Conservation (phyloP, 2,113 vertebrate species). For the Gobio gobio region DNA sequence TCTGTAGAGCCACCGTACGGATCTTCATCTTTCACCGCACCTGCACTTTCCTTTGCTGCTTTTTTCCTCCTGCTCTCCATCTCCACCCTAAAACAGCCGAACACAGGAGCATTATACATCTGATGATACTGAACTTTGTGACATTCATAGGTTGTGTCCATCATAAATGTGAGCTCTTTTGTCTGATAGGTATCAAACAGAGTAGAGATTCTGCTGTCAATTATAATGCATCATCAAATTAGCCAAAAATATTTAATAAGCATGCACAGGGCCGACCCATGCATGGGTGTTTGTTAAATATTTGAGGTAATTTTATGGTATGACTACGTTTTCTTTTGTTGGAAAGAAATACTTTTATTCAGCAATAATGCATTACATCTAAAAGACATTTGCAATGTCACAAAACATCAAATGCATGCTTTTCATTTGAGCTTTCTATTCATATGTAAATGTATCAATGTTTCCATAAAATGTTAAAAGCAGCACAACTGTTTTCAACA, state of each 20-base stretch:
- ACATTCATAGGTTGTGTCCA: too few relatives aligned
- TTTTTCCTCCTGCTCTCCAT: constrained; percentile 59
- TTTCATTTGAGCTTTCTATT: too few relatives aligned
- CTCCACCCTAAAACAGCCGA: constrained; percentile 73
- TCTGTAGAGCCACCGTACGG: constrained; percentile 86
- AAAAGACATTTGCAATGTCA: too few relatives aligned
- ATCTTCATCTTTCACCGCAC: constrained; percentile 69
- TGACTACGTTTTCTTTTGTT: not conserved
- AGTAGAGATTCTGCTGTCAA: not conserved
- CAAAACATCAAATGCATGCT: too few relatives aligned
- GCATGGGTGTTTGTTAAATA: not conserved
- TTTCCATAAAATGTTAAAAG: too few relatives aligned
- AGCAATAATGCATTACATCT: not conserved
- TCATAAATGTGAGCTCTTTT: too few relatives aligned
- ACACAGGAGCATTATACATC: not conserved
- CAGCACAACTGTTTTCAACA: too few relatives aligned
- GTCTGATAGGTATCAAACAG: too few relatives aligned
- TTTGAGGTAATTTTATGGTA: not conserved
- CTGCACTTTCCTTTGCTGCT: constrained; percentile 41
- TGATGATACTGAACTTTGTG: not conserved
- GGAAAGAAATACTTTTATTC: not conserved
- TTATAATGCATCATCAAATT: not conserved
- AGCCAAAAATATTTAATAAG: not conserved
- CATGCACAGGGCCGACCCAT: not conserved
- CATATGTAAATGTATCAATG: too few relatives aligned